Base-by-base conservation (phyloP, 2,888 invertebrate species). In the Stratiomys singularior region DNA sequence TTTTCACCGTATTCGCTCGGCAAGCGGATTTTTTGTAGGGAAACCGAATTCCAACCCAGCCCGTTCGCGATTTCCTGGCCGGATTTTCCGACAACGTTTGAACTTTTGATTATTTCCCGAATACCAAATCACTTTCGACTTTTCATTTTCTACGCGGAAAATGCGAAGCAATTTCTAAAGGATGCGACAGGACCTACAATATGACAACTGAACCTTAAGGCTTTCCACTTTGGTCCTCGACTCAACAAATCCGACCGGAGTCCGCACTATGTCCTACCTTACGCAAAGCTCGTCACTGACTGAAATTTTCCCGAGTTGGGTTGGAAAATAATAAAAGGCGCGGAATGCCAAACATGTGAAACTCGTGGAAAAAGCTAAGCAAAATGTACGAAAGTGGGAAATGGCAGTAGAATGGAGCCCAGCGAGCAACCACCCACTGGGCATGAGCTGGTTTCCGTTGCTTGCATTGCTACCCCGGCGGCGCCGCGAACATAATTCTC, bases 201-300 rank as follows among this genome's bases (percentile, higher is more conserved):
- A 46, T 15, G 4, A 5, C 47, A 27, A 25, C 21, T 25, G n/a
- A 30, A 28, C 28, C 64, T n/a, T 64, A 5, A 28, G 5, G 28
- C 13, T 30, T 64, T 28, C 28, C 27, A 27, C 23, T 64, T 2
- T 25, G 28, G n/a, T 5, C 2, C 30, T 3, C 64, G 64, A 64
- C 15, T 15, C 15, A 52, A 46, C 23, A n/a, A 52, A 52, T 3
- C 25, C 44, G 23, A 13, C n/a, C 52, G 25, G 7, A 27, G 47
- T 37, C 52, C 71, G 27, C 2, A n/a, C 23, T 2, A 9, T 71
- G 28, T 52, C 46, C 15, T 71, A 47, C 27, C 71, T 9, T 27
- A n/a, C 9, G 11, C n/a, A 74, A 74, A 74, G 74, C 74, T 74
- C 74, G 74, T 60, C 60, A 44, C 60, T 44, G 44, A 74, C 74